Evolutionary conservation across 2,797 vertebrate species (phyloP), one percentile per base, ranked within the genome.

Genomic region (Merluccius polli): DNA sequence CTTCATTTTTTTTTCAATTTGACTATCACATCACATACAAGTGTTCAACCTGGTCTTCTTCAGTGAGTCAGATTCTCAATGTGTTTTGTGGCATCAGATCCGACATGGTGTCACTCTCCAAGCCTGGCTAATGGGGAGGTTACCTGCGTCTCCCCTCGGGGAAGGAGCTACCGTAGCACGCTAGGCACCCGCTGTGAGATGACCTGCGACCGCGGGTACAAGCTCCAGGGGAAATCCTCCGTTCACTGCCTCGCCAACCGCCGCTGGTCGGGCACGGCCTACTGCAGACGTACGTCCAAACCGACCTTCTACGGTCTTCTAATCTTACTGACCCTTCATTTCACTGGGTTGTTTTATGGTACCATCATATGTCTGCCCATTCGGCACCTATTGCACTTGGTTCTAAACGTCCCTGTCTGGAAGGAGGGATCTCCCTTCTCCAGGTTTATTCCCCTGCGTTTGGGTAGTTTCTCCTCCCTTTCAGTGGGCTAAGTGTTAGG

Each of bases 111-210:
- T 77, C 93, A 95, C 72, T 82, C 93, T 13, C 89, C 93, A 72
- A 92, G 85, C 29, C 87, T 99, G 85, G 87, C 93, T 87, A 94
- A 96, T 0, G 97, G 97, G 18, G 96, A 97, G 74, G 91, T 94
- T 27, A 88, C 90, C 29, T 99, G 98, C 86, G 94, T 91, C 80
- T 98, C 97, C 0, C 95, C 97, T 0, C 91, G 86, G 8, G 96
- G 97, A 15, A 83, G 89, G 0, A 84, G 90, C 73, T 93, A 95
- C 90, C 92, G 82, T 78, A 96, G 95, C 90, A 96, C 94, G 4
- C 87, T 98, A 84, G 97, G 95, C 1, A 97, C 96, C 0, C 95
- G 94, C 79, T 99, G 98, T 0, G 87, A 94, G 84, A 91, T 98
- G 84, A 93, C 91, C 79, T 99, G 98, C 5, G 84, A 97, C 78